These are phyloP conservation scores for Torymus texanus DNA, from an alignment of 2,888 invertebrate species.

Conservation along the genomic window DNA sequence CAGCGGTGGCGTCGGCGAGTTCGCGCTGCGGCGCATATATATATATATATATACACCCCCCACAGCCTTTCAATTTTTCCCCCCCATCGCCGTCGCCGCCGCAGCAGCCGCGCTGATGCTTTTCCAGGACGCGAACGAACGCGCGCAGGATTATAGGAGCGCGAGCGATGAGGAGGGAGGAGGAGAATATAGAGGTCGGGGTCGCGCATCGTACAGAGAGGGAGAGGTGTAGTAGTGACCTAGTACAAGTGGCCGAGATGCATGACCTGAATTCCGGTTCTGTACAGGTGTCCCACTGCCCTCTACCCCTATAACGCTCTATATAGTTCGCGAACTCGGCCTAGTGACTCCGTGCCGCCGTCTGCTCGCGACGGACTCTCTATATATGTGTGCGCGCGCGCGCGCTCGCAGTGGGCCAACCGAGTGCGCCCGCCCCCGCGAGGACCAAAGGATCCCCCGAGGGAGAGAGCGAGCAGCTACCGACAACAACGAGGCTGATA, in stretches of 20 bases:
- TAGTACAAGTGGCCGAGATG: constrained; percentile 73
- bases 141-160: constrained; percentile 40
- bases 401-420: neutral
- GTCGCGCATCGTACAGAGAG: constrained; percentile 9
- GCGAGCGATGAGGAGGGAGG: constrained; percentile 5
- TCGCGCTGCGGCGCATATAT: too few species aligned
- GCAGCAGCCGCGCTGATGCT: neutral
- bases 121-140: constrained; percentile 5
- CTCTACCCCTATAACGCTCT: constrained; percentile 62
- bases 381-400: too few species aligned
- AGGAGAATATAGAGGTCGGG: constrained; percentile 36
- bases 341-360: constrained; percentile 48
- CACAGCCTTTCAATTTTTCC: neutral
- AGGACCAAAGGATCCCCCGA: too few species aligned
- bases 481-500: neutral
- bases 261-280: constrained; percentile 72
- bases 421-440: neutral
- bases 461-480: neutral
- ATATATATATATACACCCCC: too few species aligned
- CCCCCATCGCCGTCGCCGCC: neutral
- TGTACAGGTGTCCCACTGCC: constrained; percentile 73
- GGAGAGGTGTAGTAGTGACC: constrained; percentile 68
- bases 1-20: too few species aligned
- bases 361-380: neutral
- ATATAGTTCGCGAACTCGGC: constrained; percentile 51